Base-by-base conservation (phyloP, 2,113 vertebrate genomes). In the Ranitomeya imitator region DNA sequence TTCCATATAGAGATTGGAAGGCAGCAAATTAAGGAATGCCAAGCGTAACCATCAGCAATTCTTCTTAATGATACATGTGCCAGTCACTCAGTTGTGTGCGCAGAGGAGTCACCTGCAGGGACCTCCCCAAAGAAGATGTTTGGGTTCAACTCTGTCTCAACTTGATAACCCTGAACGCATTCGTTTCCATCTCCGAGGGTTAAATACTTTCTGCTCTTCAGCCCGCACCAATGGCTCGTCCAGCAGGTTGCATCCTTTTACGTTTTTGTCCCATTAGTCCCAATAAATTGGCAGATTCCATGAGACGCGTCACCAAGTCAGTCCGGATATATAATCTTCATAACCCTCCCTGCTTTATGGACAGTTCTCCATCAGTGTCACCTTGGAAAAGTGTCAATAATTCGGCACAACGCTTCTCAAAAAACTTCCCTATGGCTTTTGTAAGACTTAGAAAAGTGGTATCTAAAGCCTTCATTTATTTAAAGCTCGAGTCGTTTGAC, bases 371-470 rank as follows among this genome's bases (percentile, higher is more conserved):
- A 15, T 14, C 54, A 9, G 52, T 23, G 18, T 60, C 14, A 61
- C 26, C 57, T 37, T 31, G 8, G 16, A 18, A 45, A 74, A 19
- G 1, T 1, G 3, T 45, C 7, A 26, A 67, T 13, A 59, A 57
- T 76, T 59, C 83, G 19, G 52, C 67, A 57, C 37, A 8, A 78
- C 63, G 18, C 7, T 23, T 18, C 52, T 69, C 45, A 79, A 86
- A 54, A 54, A 80, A 54, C 45, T 69, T 65, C 78, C 52, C 63
- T 79, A 71, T 80, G 52, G 78, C 86, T 80, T 80, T 87, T n/a
- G 52, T 81, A 71, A 87, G 86, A 79, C 86, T 87, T 87, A 57
- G 45, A 87, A 71, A 71, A 80, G 71, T 78, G 87, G 65, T 81
- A 76, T 79, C 82, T 89, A 74, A 89, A 85, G 87, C 74, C 82